Evolutionary conservation across 2,888 invertebrate species (phyloP), one percentile per base, ranked within the genome.

Genomic region (Catocala fraxini): DNA sequence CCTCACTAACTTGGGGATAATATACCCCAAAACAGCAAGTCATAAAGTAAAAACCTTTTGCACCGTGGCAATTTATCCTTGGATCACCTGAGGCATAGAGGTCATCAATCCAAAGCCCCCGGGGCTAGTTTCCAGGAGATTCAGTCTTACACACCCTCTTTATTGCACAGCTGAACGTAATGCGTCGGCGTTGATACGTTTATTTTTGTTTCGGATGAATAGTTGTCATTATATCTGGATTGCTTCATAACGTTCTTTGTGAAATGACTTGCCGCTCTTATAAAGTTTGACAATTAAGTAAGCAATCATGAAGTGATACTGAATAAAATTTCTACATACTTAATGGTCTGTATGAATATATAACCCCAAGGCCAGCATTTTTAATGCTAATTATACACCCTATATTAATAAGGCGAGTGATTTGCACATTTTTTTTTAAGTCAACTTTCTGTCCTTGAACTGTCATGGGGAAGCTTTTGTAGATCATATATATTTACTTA

Each of bases 61-160:
- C 70, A 65, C 66, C 62, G 60, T 60, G 71, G 79, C 81, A 82
- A 83, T 83, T 81, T 82, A 81, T 79, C 70, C 76, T 65, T 65
- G 82, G 84, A 86, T 89, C 91, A 89, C 91, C 89, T 90, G 88
- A 83, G 88, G 82, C 84, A 83, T 84, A 77, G 69, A 76, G 87
- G 88, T 86, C 90, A 92, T 91, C 91, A 91, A 91, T 91, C 87
- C 85, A 79, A 82, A 68, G 73, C 88, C 87, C 89, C 56, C 48
- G 87, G 84, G 91, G 83, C 86, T 82, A 87, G 89, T 91, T 89
- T 82, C 82, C 80, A 80, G 77, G 78, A 85, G 82, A 85, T 84
- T 82, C 83, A 76, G 82, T 81, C 81, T 85, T 86, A 85, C 81
- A 81, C 83, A 80, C 68, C 75, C 67, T 77, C 75, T 85, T 84